These are phyloP conservation scores for Brachyptera putata DNA, from an alignment of 2,888 invertebrate species.

Conservation along the genomic window DNA sequence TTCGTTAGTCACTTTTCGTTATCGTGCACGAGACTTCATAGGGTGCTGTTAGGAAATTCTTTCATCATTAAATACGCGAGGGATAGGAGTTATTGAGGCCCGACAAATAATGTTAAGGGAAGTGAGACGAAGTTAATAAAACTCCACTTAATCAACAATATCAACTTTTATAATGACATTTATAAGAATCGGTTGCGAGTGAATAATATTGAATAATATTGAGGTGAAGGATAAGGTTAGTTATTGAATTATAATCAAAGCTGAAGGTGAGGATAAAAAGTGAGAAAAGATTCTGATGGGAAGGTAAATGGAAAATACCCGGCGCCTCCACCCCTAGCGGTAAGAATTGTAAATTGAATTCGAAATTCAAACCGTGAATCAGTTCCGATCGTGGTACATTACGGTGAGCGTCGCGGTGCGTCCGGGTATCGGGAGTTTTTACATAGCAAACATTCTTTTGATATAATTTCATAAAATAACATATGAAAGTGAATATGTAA, in stretches of 20 bases:
- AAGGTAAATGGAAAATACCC: background rate
- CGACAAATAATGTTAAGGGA: conserved; percentile 29
- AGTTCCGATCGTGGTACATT: conserved; percentile 6
- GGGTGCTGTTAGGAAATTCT: conserved; percentile 27
- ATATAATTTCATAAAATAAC: too few species aligned
- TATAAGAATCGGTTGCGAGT: conserved; percentile 21
- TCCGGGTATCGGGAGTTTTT: too few species aligned
- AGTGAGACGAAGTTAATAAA: background rate
- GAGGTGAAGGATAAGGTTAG: background rate
- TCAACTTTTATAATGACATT: conserved; percentile 25
- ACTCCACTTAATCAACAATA: conserved; percentile 22
- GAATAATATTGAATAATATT: background rate
- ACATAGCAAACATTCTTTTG: too few species aligned
- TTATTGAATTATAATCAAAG: too few species aligned
- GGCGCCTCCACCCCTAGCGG: background rate
- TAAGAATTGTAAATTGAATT: conserved; percentile 5
- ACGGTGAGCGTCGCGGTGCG: background rate
- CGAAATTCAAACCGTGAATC: conserved; percentile 6
- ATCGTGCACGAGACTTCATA: conserved; percentile 25
- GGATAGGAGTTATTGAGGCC: conserved; percentile 31
- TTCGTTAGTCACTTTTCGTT: conserved; percentile 62
- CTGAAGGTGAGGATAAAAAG: too few species aligned
- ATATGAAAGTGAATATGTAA: too few species aligned
- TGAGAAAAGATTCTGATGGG: background rate
- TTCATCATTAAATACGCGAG: conserved; percentile 30